Evolutionary conservation across 2,888 invertebrate species (phyloP).

Genomic region (Synergus japonicus): DNA sequence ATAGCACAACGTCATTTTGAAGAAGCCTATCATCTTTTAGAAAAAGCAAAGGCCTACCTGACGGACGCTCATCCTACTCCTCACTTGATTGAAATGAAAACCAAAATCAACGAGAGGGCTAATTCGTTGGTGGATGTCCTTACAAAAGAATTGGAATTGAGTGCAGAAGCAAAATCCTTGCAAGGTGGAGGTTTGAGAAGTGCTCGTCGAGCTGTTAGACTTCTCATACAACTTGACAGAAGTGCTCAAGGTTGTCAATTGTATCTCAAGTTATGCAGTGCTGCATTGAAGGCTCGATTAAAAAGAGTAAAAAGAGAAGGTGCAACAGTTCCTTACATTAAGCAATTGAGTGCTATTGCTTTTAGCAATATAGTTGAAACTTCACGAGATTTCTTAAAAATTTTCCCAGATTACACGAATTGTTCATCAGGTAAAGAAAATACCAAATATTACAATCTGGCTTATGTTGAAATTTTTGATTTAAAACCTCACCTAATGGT

Average conservation of each 20-base stretch:
- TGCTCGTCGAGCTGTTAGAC: constrained; percentile 88
- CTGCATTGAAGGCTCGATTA: constrained; percentile 88
- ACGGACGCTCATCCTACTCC: constrained; percentile 75
- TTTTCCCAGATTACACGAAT: constrained; percentile 88
- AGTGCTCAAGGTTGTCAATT: constrained; percentile 89
- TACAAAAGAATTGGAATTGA: constrained; percentile 92
- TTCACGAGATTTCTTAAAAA: constrained; percentile 86
- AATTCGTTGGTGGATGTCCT: constrained; percentile 90
- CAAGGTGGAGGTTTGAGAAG: constrained; percentile 92
- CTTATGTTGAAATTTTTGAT: background rate
- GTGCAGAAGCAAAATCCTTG: constrained; percentile 90
- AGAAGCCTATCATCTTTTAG: constrained; percentile 90
- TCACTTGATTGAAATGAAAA: constrained; percentile 78
- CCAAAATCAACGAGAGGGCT: constrained; percentile 79
- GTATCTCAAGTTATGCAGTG: constrained; percentile 89
- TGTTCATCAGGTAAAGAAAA: constrained; percentile 83
- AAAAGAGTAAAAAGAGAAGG: constrained; percentile 90
- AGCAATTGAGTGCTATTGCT: constrained; percentile 89
- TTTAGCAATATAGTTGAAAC: constrained; percentile 90
- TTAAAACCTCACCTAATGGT: background rate
- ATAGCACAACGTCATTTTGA: constrained; percentile 98
- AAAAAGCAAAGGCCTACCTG: constrained; percentile 82
- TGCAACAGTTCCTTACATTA: constrained; percentile 88
- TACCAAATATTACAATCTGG: background rate
- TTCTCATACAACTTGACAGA: constrained; percentile 88